A percentile compares a stretch with the other conserved stretches of the same genome.
Conservation (phyloP, 2,888 invertebrate genomes). For the Linnaemya vulpina region DNA sequence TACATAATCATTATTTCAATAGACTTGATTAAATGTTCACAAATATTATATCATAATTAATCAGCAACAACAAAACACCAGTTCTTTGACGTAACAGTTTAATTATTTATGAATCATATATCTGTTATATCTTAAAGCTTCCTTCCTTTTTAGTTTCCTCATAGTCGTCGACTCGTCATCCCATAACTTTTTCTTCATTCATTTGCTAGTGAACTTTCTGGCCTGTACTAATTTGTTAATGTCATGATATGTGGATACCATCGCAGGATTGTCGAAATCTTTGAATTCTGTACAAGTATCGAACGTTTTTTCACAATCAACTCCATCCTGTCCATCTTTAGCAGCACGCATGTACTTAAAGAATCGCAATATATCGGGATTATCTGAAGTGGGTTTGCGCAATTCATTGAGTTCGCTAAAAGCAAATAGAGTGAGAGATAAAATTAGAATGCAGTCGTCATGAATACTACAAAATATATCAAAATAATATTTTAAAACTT, state of each 20-base stretch:
- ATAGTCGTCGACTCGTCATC: background rate
- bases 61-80: no score
- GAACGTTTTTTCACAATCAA: constrained; percentile 88
- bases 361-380: constrained; percentile 93
- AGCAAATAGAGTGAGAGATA: background rate
- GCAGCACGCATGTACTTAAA: constrained; percentile 96
- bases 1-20: background rate
- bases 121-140: background rate
- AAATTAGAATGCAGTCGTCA: background rate
- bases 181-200: no score
- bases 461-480: no score
- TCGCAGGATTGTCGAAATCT: constrained; percentile 89
- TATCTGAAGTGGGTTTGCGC: constrained; percentile 92
- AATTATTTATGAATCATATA: no score
- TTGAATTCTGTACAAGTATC: constrained; percentile 87
- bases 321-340: constrained; percentile 92
- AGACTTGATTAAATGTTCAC: background rate
- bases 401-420: constrained; percentile 92
- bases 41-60: no score
- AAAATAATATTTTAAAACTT: no score
- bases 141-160: background rate
- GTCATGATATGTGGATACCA: constrained; percentile 93
- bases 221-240: constrained; percentile 94
- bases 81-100: no score
- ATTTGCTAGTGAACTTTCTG: constrained; percentile 84